These are phyloP conservation scores for Caenorhabditis sp. DNA, from an alignment of 2,888 invertebrate species.

Conservation along the genomic window DNA sequence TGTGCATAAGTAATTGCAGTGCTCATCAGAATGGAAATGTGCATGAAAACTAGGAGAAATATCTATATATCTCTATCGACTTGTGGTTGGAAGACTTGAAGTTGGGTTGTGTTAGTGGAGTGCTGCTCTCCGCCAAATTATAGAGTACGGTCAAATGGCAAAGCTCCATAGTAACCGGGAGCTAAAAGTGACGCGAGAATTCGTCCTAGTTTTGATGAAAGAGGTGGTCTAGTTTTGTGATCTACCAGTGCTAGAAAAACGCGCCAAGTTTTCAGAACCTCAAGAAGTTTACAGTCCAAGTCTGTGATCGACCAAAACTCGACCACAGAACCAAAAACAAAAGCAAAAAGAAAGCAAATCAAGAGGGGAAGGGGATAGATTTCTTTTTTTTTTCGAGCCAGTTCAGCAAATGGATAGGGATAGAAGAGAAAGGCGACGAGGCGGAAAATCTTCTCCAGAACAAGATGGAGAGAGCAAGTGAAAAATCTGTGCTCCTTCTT, in stretches of 20 bases:
- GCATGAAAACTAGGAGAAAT: too few relatives aligned
- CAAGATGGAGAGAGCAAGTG: constrained; percentile 47
- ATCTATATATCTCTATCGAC: not conserved
- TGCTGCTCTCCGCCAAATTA: too few relatives aligned
- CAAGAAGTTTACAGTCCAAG: too few relatives aligned
- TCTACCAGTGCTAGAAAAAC: too few relatives aligned
- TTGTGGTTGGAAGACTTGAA: not conserved
- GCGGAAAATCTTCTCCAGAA: constrained; percentile 44
- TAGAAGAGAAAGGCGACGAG: constrained; percentile 41
- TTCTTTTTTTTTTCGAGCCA: not conserved
- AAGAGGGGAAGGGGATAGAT: constrained; percentile 7
- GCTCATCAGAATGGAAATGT: not conserved
- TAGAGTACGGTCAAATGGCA: too few relatives aligned
- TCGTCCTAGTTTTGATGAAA: too few relatives aligned
- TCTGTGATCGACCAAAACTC: too few relatives aligned
- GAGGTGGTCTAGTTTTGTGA: too few relatives aligned
- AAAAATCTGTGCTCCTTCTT: constrained; percentile 32
- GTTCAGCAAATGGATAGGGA: constrained; percentile 4
- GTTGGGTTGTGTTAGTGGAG: too few relatives aligned
- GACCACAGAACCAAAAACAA: not conserved
- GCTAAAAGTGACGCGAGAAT: too few relatives aligned
- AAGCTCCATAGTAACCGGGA: too few relatives aligned
- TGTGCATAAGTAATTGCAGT: constrained; percentile 38
- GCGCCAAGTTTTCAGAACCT: too few relatives aligned
- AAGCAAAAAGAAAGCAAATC: constrained; percentile 12